Evolutionary conservation across 2,113 vertebrate genomes (phyloP), one percentile per base, ranked within the genome.

Genomic region (Pao palembangensis): DNA sequence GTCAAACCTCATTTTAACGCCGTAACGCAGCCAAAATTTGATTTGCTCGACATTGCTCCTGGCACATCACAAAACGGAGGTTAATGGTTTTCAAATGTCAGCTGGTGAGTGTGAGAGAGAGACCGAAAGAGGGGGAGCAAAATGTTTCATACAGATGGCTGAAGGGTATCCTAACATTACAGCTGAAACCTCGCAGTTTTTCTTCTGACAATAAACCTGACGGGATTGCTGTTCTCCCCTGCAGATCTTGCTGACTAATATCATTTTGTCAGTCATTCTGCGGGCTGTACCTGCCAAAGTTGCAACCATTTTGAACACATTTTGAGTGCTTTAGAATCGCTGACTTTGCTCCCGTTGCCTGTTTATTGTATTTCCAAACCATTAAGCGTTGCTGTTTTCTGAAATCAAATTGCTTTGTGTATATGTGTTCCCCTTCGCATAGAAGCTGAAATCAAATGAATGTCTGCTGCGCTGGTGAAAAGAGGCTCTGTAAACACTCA

Each of bases 71-170:
- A 57, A 55, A 53, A 55, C 19, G 5, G 21, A 71, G 69, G 72
- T 73, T 80, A 73, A 76, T 66, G 69, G 60, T 60, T 76, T 78
- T 75, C 43, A 76, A 80, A 83, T 78, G 78, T 73, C 81, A 78
- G 66, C 46, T 48, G 53, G 67, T 19, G 62, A 61, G 57, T 2
- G 19, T 3, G 55, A 34, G 21, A 25, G 23, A 54, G 25, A 23
- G 42, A 73, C 17, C 2, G n/a, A 23, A 53, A 54, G 51, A 12
- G 64, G 51, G 65, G 44, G 44, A 47, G 44, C n/a, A 16, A n/a
- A 17, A 3, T 16, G 44, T 54, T 73, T 46, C 44, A 51, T 65
- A 49, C 42, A 38, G 23, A 47, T 19, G 64, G 48, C 43, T 43
- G 41, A 67, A 43, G 28, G 41, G 16, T 55, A 49, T 44, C 10